Evolutionary conservation across 2,113 vertebrate species (phyloP).

Genomic region (Sitta europaea): DNA sequence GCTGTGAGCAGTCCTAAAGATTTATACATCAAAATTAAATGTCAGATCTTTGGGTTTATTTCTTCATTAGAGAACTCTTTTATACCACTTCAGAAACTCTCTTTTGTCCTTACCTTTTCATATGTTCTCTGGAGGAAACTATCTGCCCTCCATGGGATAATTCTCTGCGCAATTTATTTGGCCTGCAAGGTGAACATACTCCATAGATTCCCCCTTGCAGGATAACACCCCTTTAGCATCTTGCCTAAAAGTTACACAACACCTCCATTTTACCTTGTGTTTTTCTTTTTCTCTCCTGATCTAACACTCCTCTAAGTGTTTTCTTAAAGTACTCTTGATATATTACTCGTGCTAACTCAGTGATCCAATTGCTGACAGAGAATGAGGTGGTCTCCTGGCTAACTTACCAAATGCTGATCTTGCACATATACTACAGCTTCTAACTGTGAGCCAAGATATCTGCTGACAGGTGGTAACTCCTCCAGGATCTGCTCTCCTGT

Average conservation of each 20-base stretch:
- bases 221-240: background rate
- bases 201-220: background rate
- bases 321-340: background rate
- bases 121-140: background rate
- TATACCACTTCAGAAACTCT: background rate
- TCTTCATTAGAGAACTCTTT: background rate
- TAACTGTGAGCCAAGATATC: background rate
- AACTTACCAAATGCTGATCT: background rate
- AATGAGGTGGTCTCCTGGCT: background rate
- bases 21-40: background rate
- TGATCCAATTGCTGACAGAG: background rate
- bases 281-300: background rate
- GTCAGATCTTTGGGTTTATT: background rate
- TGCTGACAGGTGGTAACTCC: constrained; percentile 3
- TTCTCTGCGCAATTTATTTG: background rate
- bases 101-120: background rate
- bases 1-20: background rate
- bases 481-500: background rate
- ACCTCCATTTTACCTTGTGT: background rate
- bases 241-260: background rate
- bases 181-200: background rate
- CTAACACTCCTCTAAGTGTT: background rate
- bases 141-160: background rate
- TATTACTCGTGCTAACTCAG: background rate
- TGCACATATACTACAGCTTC: background rate